Conservation (phyloP, 2,113 vertebrate genomes). For the Phocoena phocoena region DNA sequence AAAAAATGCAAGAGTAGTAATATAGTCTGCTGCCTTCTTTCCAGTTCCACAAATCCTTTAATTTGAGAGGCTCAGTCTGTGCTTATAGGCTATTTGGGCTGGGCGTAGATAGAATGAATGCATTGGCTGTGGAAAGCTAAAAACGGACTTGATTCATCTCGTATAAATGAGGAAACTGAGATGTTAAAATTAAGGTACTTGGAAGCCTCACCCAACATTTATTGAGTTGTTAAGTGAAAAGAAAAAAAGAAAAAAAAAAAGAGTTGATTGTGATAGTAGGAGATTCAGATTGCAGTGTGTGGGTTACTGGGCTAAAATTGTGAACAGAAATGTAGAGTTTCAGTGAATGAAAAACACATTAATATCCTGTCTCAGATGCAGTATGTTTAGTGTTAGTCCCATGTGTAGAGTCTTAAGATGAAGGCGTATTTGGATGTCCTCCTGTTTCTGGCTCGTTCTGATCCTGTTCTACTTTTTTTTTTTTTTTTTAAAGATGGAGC, state of each 20-base stretch:
- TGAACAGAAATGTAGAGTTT: background rate
- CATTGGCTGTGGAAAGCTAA: background rate
- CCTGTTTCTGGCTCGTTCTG: background rate
- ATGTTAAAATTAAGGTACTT: constrained; percentile 7
- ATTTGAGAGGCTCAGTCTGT: background rate
- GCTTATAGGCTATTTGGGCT: background rate
- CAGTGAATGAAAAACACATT: background rate
- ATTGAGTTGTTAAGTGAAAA: background rate
- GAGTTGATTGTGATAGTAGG: background rate
- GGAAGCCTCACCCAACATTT: background rate
- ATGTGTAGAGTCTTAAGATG: background rate
- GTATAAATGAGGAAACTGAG: background rate
- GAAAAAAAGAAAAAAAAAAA: background rate
- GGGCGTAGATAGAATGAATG: background rate
- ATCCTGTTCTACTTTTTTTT: background rate
- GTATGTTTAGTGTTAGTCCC: background rate
- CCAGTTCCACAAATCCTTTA: background rate
- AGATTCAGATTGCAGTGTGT: background rate
- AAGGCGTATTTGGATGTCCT: background rate
- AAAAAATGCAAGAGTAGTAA: background rate
- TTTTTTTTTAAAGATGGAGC: background rate
- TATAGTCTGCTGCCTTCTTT: background rate
- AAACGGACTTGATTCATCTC: background rate
- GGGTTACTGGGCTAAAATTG: background rate
- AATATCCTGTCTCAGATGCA: background rate